These are phyloP conservation scores for Drosophila setosimentum DNA, from an alignment of 2,888 invertebrate genomes.

Conservation along the genomic window DNA sequence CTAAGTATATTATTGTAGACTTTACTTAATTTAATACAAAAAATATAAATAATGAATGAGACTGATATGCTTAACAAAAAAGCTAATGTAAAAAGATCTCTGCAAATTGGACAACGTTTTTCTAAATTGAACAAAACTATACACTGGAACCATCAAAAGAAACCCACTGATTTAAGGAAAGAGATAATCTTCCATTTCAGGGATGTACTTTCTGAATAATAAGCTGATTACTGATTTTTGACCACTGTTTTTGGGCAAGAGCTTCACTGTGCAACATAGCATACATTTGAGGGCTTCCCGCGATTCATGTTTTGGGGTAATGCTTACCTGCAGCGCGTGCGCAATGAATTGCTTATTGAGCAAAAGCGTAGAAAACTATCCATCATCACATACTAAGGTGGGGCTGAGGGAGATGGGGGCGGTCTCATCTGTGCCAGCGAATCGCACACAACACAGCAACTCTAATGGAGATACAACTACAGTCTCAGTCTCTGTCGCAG, in stretches of 20 bases:
- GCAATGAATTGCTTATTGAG: conserved; percentile 56
- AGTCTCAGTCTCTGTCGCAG: background rate
- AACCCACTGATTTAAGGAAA: background rate
- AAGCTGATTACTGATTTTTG: background rate
- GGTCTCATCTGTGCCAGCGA: conserved; percentile 23
- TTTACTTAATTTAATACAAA: no score
- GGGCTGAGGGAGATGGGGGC: background rate
- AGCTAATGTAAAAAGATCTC: no score
- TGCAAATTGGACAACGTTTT: no score
- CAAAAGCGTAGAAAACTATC: conserved; percentile 74
- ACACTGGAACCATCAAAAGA: background rate
- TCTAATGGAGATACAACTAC: conserved; percentile 39
- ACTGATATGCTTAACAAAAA: no score
- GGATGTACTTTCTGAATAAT: background rate
- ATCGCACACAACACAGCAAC: conserved; percentile 2
- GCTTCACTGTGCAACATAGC: conserved; percentile 31
- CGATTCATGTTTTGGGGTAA: conserved; percentile 7
- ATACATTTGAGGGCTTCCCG: conserved; percentile 47
- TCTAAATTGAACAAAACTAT: no score
- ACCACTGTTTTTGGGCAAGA: background rate
- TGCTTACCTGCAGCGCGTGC: conserved; percentile 75
- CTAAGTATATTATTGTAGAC: no score
- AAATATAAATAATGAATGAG: no score
- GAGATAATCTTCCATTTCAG: background rate
- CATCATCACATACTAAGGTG: conserved; percentile 50